Percentiles rank a stretch among this genome's conserved stretches.
phyloP scores from a whole-genome alignment of 2,797 vertebrate species.

The Gymnoscopelus microlampas region DNA sequence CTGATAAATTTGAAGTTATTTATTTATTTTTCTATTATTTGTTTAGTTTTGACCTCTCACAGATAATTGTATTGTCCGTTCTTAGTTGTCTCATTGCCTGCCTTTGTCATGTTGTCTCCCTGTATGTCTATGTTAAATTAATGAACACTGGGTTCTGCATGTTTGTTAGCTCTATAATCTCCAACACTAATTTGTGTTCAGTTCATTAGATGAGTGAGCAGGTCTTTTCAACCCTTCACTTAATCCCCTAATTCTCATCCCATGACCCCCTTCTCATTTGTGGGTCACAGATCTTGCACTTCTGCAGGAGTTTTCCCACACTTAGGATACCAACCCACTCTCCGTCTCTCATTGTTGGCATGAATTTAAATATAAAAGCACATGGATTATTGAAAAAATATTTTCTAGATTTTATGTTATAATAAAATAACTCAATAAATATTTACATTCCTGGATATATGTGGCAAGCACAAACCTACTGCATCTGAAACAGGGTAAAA shows the following conservation, averaged over 20 bases:
- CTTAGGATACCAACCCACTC: not conserved
- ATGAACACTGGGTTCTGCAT: conserved; percentile 17
- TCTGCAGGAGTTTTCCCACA: conserved; percentile 41
- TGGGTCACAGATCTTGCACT: conserved; percentile 43
- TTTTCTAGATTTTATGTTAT: conserved; percentile 10
- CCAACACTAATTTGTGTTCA: conserved; percentile 23
- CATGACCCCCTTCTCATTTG: conserved; percentile 45
- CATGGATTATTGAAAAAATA: conserved; percentile 15
- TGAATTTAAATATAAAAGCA: conserved; percentile 57
- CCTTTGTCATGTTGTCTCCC: conserved; percentile 3
- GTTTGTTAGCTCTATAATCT: conserved; percentile 21
- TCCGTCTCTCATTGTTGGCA: conserved; percentile 13
- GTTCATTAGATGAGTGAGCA: conserved; percentile 31
- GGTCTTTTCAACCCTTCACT: conserved; percentile 29
- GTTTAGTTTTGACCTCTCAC: conserved; percentile 20
- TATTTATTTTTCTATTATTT: conserved; percentile 54
- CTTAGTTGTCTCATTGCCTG: conserved; percentile 7
- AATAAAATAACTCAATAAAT: not conserved
- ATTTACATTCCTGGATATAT: conserved; percentile 20
- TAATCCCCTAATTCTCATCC: conserved; percentile 55
- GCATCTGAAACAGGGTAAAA: conserved; percentile 34
- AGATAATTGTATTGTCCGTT: not conserved
- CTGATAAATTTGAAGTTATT: conserved; percentile 25
- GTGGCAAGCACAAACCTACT: conserved; percentile 55
- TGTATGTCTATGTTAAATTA: conserved; percentile 19